These are phyloP conservation scores for Sylvicola cinctus DNA, from an alignment of 2,888 invertebrate genomes.

Conservation along the genomic window DNA sequence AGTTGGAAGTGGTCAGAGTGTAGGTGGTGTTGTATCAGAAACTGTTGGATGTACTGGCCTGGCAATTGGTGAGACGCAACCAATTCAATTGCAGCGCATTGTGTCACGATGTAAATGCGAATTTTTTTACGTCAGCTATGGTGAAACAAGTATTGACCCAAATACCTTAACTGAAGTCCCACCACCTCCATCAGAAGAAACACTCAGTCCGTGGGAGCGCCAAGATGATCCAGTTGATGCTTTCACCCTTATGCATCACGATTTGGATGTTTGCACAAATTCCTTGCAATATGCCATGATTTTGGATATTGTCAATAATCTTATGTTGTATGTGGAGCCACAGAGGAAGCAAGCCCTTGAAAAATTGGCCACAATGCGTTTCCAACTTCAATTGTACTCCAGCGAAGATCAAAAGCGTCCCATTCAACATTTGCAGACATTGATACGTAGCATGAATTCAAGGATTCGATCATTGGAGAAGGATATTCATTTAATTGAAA, in stretches of 20 bases:
- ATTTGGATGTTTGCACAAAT: constrained; percentile 94
- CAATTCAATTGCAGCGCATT: constrained; percentile 74
- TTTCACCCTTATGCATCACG: constrained; percentile 95
- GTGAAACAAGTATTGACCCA: constrained; percentile 39
- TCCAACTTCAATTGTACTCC: constrained; percentile 79
- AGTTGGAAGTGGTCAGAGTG: constrained; percentile 87
- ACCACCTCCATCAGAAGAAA: constrained; percentile 47
- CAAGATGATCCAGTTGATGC: constrained; percentile 83
- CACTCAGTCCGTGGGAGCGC: constrained; percentile 55
- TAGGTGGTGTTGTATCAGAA: constrained; percentile 87
- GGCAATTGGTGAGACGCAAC: constrained; percentile 33
- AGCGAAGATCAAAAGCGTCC: constrained; percentile 82
- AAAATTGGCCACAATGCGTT: constrained; percentile 70
- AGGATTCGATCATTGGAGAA: constrained; percentile 71
- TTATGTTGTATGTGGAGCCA: constrained; percentile 90
- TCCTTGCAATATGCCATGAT: constrained; percentile 90
- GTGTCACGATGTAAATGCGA: constrained; percentile 96
- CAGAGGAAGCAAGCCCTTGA: constrained; percentile 81
- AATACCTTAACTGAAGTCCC: constrained; percentile 39
- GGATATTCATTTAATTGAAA: constrained; percentile 70
- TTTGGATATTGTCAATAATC: constrained; percentile 91
- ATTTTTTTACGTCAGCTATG: constrained; percentile 91
- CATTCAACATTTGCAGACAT: constrained; percentile 78
- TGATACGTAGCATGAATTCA: constrained; percentile 50
- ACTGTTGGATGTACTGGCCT: constrained; percentile 66